These are phyloP conservation scores for Drosophila elegans DNA, from an alignment of 1,140 invertebrate species.

Conservation along the genomic window DNA sequence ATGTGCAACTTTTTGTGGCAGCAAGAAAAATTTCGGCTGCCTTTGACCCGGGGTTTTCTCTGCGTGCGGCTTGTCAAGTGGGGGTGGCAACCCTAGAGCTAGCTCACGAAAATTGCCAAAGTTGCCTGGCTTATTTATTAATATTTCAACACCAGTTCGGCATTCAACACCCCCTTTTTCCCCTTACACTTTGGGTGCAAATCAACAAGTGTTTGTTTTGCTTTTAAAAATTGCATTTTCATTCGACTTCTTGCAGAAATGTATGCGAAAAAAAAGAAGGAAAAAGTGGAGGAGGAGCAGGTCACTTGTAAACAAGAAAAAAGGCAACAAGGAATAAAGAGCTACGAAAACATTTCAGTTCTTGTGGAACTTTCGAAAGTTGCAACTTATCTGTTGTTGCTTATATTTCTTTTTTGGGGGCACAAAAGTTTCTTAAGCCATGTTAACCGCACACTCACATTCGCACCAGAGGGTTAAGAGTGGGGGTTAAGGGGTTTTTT, in stretches of 20 bases:
- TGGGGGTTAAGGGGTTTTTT: background rate
- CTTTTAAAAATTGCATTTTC: constrained; percentile 61
- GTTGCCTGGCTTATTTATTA: constrained; percentile 50
- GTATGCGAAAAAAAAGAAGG: constrained; percentile 23
- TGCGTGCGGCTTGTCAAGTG: constrained; percentile 37
- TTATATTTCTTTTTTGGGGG: constrained; percentile 23
- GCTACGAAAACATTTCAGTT: constrained; percentile 59
- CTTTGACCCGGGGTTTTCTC: constrained; percentile 16
- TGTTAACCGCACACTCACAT: constrained; percentile 81
- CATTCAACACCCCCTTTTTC: background rate
- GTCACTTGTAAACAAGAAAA: constrained; percentile 60
- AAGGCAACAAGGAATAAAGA: constrained; percentile 56
- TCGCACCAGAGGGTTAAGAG: constrained; percentile 45
- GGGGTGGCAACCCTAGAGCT: constrained; percentile 17
- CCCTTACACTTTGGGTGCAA: constrained; percentile 17
- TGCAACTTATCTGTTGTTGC: constrained; percentile 79
- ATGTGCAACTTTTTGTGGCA: constrained; percentile 52
- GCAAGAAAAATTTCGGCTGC: constrained; percentile 41
- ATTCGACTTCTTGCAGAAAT: constrained; percentile 33
- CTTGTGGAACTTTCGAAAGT: constrained; percentile 74
- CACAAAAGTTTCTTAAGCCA: constrained; percentile 80
- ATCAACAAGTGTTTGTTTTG: constrained; percentile 74
- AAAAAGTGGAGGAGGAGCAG: background rate
- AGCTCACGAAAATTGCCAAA: constrained; percentile 33
- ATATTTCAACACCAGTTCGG: constrained; percentile 55